Conservation (phyloP, 2,797 vertebrate species). For the Botia kubotai region DNA sequence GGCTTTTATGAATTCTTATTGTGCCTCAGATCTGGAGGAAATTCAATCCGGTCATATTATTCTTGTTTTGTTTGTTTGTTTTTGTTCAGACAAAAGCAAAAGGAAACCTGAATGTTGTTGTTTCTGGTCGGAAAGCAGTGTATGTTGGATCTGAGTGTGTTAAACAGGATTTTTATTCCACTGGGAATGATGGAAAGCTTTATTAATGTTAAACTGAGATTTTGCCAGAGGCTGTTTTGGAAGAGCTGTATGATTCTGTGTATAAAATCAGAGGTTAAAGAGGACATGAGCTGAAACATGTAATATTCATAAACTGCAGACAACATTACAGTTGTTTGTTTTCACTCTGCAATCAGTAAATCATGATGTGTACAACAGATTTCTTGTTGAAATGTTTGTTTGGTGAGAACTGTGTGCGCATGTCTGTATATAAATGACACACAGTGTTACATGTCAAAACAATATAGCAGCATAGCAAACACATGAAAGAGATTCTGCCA, state of each 20-base stretch:
- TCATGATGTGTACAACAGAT: not conserved
- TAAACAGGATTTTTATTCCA: not conserved
- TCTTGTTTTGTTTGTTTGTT: not conserved
- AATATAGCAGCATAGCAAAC: not conserved
- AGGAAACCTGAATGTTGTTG: constrained; percentile 25
- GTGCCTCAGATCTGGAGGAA: constrained; percentile 2
- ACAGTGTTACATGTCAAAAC: not conserved
- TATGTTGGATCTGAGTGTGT: constrained; percentile 20
- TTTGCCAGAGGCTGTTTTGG: constrained; percentile 33
- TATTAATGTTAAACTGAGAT: not conserved
- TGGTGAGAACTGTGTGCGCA: not conserved
- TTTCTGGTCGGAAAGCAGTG: constrained; percentile 16
- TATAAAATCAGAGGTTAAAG: not conserved
- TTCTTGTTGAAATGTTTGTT: not conserved
- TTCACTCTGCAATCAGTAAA: not conserved
- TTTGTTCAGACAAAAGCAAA: constrained; percentile 2
- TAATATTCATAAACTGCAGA: not conserved
- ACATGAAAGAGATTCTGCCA: not conserved
- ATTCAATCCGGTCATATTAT: not conserved
- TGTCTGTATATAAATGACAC: not conserved
- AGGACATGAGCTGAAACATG: constrained; percentile 4
- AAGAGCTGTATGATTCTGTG: not conserved
- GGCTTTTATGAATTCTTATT: not conserved
- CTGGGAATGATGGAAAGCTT: constrained; percentile 21
- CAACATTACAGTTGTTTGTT: not conserved